Evolutionary conservation across 1,140 invertebrate species (phyloP), one percentile per base, ranked within the genome.

Genomic region (Drosophila virilis): DNA sequence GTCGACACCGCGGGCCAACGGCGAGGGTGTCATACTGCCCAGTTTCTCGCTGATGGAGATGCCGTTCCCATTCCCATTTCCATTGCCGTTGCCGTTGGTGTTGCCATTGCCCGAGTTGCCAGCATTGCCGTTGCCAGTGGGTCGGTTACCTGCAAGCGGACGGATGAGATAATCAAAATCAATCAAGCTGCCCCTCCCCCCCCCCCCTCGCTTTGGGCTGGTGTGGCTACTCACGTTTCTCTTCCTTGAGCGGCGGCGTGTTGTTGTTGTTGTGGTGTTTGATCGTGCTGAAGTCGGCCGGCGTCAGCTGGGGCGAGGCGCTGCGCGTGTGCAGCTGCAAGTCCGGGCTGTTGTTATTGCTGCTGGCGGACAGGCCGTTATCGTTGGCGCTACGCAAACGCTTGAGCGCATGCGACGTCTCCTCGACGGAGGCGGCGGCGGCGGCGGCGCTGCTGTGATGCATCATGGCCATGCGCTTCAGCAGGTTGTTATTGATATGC

Each of bases 211-310:
- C 17, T 22, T 22, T 22, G 22, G 1, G 22, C 22, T 22, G 22
- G 22, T 22, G 1, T 22, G 22, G 22, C 1, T 2, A 22, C 85
- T 91, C 42, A 92, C 91, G 84, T 78, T 92, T 92, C 65, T 91
- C 90, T 37, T 94, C 93, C 91, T 94, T 94, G 28, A 92, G 75
- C 68, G 93, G 92, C 74, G 94, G 88, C 46, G 94, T 93, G 74
- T 94, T 94, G 77, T 93, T 94, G 83, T 94, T 94, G 52, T 94
- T 92, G 72, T 92, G 91, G 74, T 92, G 91, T 59, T 92, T 92
- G 92, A 94, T 95, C 76, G 95, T 95, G 38, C 96, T 96, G 90
- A 96, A 96, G 88, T 96, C 96, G 22, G 95, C 95, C n/a, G 95
- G 94, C 66, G 94, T 95, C 13, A 94, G 94, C 74, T 94, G 93